Evolutionary conservation across 2,888 invertebrate genomes (phyloP), one percentile per base, ranked within the genome.

Genomic region (Camptogramma bilineatum): DNA sequence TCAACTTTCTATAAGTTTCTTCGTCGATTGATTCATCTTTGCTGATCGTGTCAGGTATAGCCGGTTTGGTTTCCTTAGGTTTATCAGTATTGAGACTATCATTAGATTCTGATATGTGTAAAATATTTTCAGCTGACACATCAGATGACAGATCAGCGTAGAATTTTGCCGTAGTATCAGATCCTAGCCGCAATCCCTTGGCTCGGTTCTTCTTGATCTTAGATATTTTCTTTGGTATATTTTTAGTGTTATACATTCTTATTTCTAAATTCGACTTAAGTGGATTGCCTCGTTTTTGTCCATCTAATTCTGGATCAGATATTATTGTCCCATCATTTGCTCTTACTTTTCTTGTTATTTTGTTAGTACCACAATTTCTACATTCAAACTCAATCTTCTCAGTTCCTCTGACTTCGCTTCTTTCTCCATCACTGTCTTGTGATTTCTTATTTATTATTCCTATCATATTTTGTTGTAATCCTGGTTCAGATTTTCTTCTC

Each of bases 401-500:
- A 62, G 71, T 82, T 9, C 91, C 90, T 75, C 82, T 87, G 0
- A 73, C 61, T 57, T 90, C 90, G 52, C 73, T 77, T 73, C 73
- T 87, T 68, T 91, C 91, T 46, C 76, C 83, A 56, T 90, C 90
- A 75, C 87, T 88, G 9, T 91, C 90, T 71, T 85, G 84, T 53
- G 82, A 79, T 76, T 86, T 91, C 62, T 89, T 92, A 8, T 79
- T 69, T 44, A 88, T 74, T 8, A 87, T 77, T 39, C 82, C 82
- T 42, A 78, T 77, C 56, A 83, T 79, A 64, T 91, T 91, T 73
- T 91, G 92, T 66, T 89, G 91, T 56, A 94, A 83, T n/a, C 95
- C 95, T 0, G 96, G 96, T 82, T 96, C 96, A 13, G 96, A 96
- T 82, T 96, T 96, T 71, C 96, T 85, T 76, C 96, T 89, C 96